These are phyloP conservation scores for Montipora capitata DNA, from an alignment of 92 coral and sea anemone genomes.

Conservation along the genomic window DNA sequence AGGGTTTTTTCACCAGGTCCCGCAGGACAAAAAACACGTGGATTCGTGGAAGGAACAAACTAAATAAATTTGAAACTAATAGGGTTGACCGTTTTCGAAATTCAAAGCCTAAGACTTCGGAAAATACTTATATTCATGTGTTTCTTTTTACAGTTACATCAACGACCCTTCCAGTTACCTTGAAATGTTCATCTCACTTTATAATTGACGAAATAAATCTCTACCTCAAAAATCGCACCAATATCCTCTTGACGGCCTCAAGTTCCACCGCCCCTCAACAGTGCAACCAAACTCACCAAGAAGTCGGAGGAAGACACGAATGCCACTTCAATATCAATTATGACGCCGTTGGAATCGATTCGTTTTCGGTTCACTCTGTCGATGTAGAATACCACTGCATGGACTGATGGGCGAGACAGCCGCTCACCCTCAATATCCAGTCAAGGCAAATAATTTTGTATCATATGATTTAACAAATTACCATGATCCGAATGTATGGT, in stretches of 20 bases:
- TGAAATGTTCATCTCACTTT: slow-evolving; percentile 41
- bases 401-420: not conserved
- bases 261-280: slow-evolving; percentile 33
- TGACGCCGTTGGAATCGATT: slow-evolving; percentile 4
- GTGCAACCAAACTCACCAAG: slow-evolving; percentile 14
- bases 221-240: slow-evolving; percentile 22
- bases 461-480: too few relatives aligned
- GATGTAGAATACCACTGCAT: slow-evolving; percentile 39
- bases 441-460: not conserved
- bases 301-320: slow-evolving; percentile 18
- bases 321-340: slow-evolving; percentile 26
- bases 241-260: not conserved
- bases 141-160: slow-evolving; percentile 25
- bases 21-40: too few relatives aligned
- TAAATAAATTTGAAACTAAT: too few relatives aligned
- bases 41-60: too few relatives aligned
- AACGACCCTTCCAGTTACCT: slow-evolving; percentile 43
- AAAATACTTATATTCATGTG: not conserved
- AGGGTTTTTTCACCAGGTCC: too few relatives aligned
- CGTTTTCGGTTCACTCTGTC: not conserved
- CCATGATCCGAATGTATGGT: too few relatives aligned
- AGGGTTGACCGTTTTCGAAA: too few relatives aligned
- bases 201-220: slow-evolving; percentile 21
- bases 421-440: not conserved
- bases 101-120: too few relatives aligned